phyloP scores from a whole-genome alignment of 2,888 invertebrate species.

The Lasioglossum vierecki region DNA sequence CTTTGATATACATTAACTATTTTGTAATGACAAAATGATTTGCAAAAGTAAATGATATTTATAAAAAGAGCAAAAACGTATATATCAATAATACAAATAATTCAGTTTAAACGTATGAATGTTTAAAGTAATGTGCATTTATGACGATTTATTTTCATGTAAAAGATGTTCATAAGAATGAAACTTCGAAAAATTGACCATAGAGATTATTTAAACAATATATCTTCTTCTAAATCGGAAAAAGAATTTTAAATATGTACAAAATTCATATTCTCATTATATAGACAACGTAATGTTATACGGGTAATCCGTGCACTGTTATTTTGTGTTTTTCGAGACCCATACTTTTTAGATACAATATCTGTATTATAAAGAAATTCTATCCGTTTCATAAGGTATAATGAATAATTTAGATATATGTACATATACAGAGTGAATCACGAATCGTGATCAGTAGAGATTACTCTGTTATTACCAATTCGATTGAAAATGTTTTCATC shows the following conservation, averaged over 20 bases:
- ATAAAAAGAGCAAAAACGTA: background rate
- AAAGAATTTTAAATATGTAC: background rate
- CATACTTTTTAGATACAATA: background rate
- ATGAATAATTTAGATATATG: background rate
- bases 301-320: too few species aligned
- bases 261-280: background rate
- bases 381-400: background rate
- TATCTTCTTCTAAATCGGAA: background rate
- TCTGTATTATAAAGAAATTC: background rate
- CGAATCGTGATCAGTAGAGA: too few species aligned
- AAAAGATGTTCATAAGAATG: background rate
- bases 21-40: conserved; percentile 3
- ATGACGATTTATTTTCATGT: background rate
- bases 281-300: background rate
- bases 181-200: background rate
- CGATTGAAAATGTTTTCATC: too few species aligned
- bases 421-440: too few species aligned
- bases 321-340: too few species aligned
- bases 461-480: too few species aligned
- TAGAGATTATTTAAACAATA: background rate
- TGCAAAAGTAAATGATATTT: background rate
- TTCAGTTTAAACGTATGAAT: background rate
- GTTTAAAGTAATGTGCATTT: background rate
- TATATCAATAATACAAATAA: background rate
- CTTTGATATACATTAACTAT: background rate